Conservation (phyloP, 2,113 vertebrate species). For the Falcunculus frontatus region DNA sequence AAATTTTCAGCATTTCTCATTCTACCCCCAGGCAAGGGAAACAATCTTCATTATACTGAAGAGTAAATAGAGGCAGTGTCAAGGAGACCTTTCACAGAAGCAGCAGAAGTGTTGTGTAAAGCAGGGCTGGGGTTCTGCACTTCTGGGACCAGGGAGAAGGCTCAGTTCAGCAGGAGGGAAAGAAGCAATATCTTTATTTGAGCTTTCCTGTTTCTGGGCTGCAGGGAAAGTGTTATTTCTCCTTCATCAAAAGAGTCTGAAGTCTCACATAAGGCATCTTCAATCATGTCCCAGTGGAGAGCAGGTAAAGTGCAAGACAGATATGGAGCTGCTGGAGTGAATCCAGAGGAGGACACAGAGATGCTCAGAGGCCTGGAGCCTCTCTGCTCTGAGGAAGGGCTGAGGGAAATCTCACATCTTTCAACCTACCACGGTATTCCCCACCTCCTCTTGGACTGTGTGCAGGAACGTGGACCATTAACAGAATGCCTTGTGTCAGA, state of each 20-base stretch:
- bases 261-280: not conserved
- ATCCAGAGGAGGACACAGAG: not conserved
- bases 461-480: not conserved
- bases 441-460: not conserved
- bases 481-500: not conserved
- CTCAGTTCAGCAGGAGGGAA: not conserved
- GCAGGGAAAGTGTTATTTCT: not conserved
- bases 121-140: not conserved
- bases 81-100: not conserved
- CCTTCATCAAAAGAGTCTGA: not conserved
- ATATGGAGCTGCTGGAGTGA: not conserved
- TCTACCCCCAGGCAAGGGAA: not conserved
- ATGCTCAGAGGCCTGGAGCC: not conserved
- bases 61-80: not conserved
- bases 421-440: not conserved
- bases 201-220: not conserved
- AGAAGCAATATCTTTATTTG: not conserved
- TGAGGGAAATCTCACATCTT: not conserved
- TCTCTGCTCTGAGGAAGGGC: not conserved
- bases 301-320: not conserved
- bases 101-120: not conserved
- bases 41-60: not conserved
- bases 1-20: not conserved
- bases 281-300: not conserved
- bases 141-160: not conserved